These are phyloP conservation scores for Caenorhabditis sp. DNA, from an alignment of 2,888 invertebrate species.

Conservation along the genomic window DNA sequence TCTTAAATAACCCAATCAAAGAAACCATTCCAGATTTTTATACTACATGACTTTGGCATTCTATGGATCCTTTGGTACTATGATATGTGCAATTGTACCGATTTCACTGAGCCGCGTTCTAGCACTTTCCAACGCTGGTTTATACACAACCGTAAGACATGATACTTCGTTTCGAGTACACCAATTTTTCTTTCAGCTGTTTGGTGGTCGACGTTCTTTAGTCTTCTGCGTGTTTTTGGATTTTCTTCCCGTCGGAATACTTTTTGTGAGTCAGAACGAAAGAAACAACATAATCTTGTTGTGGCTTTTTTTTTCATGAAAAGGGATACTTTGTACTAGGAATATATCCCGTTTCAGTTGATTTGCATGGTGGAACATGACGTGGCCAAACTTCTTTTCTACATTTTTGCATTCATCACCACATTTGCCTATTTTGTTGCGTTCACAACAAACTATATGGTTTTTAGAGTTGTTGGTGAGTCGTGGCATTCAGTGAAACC, in stretches of 20 bases:
- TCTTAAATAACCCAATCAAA: too few relatives aligned
- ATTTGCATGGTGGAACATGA: slow-evolving; percentile 74
- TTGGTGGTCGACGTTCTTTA: slow-evolving; percentile 72
- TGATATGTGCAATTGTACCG: slow-evolving; percentile 79
- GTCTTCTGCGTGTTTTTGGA: slow-evolving; percentile 74
- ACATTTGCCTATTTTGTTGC: slow-evolving; percentile 75
- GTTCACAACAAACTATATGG: slow-evolving; percentile 76
- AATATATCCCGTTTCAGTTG: slow-evolving; percentile 33
- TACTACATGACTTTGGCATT: slow-evolving; percentile 76
- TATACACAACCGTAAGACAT: slow-evolving; percentile 67
- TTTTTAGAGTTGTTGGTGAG: slow-evolving; percentile 76
- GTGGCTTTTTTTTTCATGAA: neutral
- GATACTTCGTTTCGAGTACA: too few relatives aligned
- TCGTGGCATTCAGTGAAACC: neutral
- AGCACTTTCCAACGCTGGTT: slow-evolving; percentile 70
- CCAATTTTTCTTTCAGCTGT: slow-evolving; percentile 62
- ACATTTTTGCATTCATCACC: slow-evolving; percentile 74
- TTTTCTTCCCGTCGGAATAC: slow-evolving; percentile 71
- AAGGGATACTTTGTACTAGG: neutral
- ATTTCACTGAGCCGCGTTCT: slow-evolving; percentile 76
- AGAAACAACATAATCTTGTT: slow-evolving; percentile 5
- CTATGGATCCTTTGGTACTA: slow-evolving; percentile 80
- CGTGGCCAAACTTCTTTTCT: slow-evolving; percentile 72
- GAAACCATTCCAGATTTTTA: slow-evolving; percentile 42
- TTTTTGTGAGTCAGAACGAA: slow-evolving; percentile 65